Percentiles rank a stretch among this genome's conserved stretches.
These are phyloP conservation scores for Rhinopomastus cyanomelas DNA, from an alignment of 2,113 vertebrate species.

Conservation along the genomic window DNA sequence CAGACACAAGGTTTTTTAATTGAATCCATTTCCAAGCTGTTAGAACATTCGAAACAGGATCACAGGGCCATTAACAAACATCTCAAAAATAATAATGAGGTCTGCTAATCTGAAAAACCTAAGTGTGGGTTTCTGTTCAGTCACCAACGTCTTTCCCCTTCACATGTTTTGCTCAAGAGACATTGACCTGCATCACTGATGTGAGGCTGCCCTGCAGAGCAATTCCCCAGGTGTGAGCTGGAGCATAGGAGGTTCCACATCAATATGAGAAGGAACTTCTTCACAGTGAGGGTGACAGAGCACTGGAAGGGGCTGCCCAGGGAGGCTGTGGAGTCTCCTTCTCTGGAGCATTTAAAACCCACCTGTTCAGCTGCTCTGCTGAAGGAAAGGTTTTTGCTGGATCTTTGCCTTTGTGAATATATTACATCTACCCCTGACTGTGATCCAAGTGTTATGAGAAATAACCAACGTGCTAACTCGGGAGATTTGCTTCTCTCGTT, in stretches of 20 bases:
- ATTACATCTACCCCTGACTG: not conserved
- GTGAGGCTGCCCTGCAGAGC: not conserved
- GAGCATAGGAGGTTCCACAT: too few relatives aligned
- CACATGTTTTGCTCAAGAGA: not conserved
- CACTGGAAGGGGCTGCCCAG: too few relatives aligned
- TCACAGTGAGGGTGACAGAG: too few relatives aligned
- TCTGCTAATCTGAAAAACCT: not conserved
- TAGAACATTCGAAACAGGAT: not conserved
- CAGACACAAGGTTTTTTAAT: not conserved
- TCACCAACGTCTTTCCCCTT: not conserved
- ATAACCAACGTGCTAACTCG: not conserved
- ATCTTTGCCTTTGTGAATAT: conserved; percentile 23
- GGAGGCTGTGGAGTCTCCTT: too few relatives aligned
- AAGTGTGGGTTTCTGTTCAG: not conserved
- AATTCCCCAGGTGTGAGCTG: not conserved
- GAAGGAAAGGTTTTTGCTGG: conserved; percentile 30
- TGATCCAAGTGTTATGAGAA: not conserved
- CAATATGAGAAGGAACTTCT: too few relatives aligned
- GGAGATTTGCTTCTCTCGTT: not conserved
- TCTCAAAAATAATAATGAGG: not conserved
- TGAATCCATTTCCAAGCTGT: not conserved
- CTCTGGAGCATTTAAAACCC: too few relatives aligned
- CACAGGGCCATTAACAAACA: not conserved
- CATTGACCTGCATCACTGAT: not conserved
- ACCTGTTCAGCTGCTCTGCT: not conserved